These are phyloP conservation scores for Sycon ciliatum DNA, from an alignment of 37 sponge, comb jelly and placozoan species.

Conservation along the genomic window DNA sequence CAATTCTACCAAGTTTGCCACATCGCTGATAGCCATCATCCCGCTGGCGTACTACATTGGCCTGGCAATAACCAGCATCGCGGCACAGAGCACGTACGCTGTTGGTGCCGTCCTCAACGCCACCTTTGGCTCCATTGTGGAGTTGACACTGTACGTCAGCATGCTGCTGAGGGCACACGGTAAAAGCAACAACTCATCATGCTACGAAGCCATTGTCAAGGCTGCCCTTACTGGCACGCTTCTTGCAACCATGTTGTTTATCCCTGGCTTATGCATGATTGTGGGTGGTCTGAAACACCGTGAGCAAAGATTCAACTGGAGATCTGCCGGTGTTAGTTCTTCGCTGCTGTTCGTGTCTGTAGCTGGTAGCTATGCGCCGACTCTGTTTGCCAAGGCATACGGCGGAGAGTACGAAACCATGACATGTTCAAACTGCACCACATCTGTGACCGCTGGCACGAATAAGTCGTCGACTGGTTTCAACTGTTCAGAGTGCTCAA, in stretches of 20 bases:
- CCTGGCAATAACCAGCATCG: conserved; percentile 32
- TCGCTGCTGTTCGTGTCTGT: conserved; percentile 30
- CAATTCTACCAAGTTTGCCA: conserved; percentile 21
- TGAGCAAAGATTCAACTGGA: conserved; percentile 26
- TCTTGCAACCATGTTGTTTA: conserved; percentile 25
- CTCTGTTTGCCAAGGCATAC: conserved; percentile 15
- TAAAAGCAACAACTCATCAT: background rate
- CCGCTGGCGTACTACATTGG: conserved; percentile 34
- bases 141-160: conserved; percentile 18
- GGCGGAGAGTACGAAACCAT: too few relatives aligned
- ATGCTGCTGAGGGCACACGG: conserved; percentile 23
- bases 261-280: conserved; percentile 30
- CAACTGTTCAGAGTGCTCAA: too few relatives aligned
- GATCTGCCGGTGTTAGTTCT: conserved; percentile 33
- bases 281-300: conserved; percentile 27
- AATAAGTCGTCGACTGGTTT: too few relatives aligned
- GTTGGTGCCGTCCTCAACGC: conserved; percentile 33
- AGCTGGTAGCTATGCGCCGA: conserved; percentile 27
- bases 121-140: conserved; percentile 30
- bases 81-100: conserved; percentile 28
- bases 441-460: too few relatives aligned
- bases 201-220: conserved; percentile 10
- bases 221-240: conserved; percentile 15
- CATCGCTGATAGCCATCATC: conserved; percentile 15
- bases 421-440: too few relatives aligned